These are phyloP conservation scores for Philopotamus ludificatus DNA, from an alignment of 1,140 invertebrate species.

Conservation along the genomic window DNA sequence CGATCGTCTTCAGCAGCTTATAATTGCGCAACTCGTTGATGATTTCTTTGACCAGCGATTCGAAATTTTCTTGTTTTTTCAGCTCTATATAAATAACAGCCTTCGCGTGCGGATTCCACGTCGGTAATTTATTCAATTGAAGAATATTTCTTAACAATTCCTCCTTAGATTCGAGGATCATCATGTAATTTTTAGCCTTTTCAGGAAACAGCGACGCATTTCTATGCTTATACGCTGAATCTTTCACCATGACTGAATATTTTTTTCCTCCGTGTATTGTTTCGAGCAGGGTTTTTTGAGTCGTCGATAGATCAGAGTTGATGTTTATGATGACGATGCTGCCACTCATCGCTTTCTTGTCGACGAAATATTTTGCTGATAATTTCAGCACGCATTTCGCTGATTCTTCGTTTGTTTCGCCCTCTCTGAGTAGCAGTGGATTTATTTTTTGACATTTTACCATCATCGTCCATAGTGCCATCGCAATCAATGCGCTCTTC, in stretches of 20 bases:
- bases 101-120: conserved; percentile 56
- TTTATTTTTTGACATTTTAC: neutral
- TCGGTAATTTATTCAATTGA: conserved; percentile 51
- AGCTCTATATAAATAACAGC: conserved; percentile 51
- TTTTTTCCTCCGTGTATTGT: conserved; percentile 52
- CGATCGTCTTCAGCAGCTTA: conserved; percentile 50
- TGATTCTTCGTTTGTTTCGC: conserved; percentile 25
- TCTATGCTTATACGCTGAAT: conserved; percentile 50
- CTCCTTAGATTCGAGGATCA: conserved; percentile 53
- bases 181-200: conserved; percentile 57
- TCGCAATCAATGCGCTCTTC: too few species aligned
- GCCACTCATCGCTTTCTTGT: conserved; percentile 53
- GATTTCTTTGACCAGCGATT: conserved; percentile 46
- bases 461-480: too few species aligned
- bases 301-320: conserved; percentile 49
- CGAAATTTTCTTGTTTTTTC: conserved; percentile 43
- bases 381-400: conserved; percentile 54
- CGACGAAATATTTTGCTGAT: conserved; percentile 55
- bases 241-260: conserved; percentile 56
- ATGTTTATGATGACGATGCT: conserved; percentile 54
- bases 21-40: conserved; percentile 49
- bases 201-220: conserved; percentile 56
- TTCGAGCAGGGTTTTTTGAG: conserved; percentile 48
- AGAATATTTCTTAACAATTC: conserved; percentile 50
- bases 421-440: neutral